phyloP scores from a whole-genome alignment of 2,797 vertebrate species.

The Yasuhikotakia modesta region DNA sequence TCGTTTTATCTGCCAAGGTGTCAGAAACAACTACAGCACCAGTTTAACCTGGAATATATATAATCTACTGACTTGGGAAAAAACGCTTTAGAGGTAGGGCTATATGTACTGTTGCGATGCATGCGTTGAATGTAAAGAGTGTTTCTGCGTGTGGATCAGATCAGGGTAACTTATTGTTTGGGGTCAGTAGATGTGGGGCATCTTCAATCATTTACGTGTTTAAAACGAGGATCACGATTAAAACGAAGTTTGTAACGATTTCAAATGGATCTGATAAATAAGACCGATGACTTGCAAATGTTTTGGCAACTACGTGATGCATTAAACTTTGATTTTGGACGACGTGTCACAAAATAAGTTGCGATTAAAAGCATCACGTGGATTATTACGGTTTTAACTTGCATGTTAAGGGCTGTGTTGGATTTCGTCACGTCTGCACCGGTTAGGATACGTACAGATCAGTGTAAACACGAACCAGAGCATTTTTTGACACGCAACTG shows the following conservation, averaged over 20 bases:
- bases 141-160: background rate
- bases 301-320: background rate
- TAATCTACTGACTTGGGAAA: background rate
- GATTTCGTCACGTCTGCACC: background rate
- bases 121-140: background rate
- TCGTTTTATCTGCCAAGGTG: slow-evolving; percentile 18
- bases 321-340: background rate
- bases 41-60: slow-evolving; percentile 24
- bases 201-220: background rate
- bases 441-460: background rate
- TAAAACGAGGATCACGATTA: background rate
- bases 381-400: background rate
- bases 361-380: background rate
- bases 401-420: background rate
- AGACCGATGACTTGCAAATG: background rate
- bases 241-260: background rate
- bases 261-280: too few species aligned
- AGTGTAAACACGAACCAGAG: background rate
- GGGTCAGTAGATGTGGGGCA: background rate
- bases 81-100: slow-evolving; percentile 33
- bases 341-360: background rate
- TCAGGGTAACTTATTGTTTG: background rate
- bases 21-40: slow-evolving; percentile 5
- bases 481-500: background rate
- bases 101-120: background rate